Evolutionary conservation across 2,888 invertebrate species (phyloP).

Genomic region (Tolmerus cingulatus): DNA sequence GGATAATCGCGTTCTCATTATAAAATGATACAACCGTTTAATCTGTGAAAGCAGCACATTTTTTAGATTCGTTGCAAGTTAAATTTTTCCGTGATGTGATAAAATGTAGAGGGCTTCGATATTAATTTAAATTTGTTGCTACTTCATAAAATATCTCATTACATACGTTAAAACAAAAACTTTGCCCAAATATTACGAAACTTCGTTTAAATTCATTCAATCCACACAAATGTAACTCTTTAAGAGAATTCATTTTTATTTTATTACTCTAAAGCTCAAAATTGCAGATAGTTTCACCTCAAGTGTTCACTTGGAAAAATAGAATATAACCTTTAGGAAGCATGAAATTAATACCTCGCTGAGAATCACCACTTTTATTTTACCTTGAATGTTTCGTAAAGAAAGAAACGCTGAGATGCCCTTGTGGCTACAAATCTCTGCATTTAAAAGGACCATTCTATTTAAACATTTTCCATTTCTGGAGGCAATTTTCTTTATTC

Average conservation of each 20-base stretch:
- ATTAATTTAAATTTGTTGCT: too few species aligned
- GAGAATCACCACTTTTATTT: background rate
- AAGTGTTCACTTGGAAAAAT: background rate
- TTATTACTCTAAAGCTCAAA: background rate
- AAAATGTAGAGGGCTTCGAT: background rate
- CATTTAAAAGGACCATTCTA: background rate
- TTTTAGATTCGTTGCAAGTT: too few species aligned
- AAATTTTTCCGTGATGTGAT: background rate
- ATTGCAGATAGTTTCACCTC: background rate
- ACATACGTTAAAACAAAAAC: background rate
- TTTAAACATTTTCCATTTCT: background rate
- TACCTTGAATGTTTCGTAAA: background rate
- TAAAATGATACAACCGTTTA: too few species aligned
- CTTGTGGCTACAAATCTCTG: background rate
- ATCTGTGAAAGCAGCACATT: too few species aligned
- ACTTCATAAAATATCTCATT: background rate
- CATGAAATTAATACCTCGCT: background rate
- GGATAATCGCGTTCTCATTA: too few species aligned
- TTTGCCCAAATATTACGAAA: background rate
- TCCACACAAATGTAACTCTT: background rate
- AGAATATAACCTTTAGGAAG: background rate
- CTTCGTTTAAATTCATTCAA: too few species aligned
- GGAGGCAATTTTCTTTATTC: conserved; percentile 11
- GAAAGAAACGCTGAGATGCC: background rate
- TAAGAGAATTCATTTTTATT: background rate